Conservation (phyloP, 2,888 invertebrate species). For the Meliscaeva auricollis region DNA sequence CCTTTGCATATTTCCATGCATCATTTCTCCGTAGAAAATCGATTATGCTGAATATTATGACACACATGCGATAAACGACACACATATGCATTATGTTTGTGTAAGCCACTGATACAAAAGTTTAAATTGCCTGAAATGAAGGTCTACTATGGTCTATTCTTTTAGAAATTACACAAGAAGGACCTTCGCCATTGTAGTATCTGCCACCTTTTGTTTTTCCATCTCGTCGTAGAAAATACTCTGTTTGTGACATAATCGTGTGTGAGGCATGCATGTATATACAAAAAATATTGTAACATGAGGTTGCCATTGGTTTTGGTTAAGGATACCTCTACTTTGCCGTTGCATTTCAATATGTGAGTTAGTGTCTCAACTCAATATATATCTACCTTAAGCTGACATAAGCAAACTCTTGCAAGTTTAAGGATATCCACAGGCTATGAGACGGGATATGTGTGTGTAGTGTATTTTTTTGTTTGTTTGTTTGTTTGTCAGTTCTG, state of each 20-base stretch:
- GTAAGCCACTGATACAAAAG: not conserved
- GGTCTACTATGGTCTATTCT: slow-evolving; percentile 2
- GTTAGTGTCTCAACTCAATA: slow-evolving; percentile 24
- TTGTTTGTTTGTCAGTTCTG: slow-evolving; percentile 11
- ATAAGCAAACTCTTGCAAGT: slow-evolving; percentile 55
- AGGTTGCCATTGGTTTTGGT: not conserved
- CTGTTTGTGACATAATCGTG: slow-evolving; percentile 22
- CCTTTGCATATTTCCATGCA: not conserved
- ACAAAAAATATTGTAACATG: slow-evolving; percentile 12
- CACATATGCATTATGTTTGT: not conserved
- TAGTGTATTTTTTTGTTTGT: not conserved
- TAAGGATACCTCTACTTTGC: not conserved
- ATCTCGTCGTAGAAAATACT: not conserved
- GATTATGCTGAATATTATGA: slow-evolving; percentile 11
- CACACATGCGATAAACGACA: not conserved
- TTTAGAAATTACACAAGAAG: slow-evolving; percentile 14
- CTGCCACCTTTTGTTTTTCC: slow-evolving; percentile 16
- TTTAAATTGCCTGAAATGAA: not conserved
- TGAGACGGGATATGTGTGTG: not conserved
- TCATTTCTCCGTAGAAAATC: slow-evolving; percentile 19
- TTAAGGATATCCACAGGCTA: slow-evolving; percentile 61
- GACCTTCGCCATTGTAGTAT: slow-evolving; percentile 22
- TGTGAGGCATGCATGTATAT: slow-evolving; percentile 9
- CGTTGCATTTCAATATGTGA: slow-evolving; percentile 47
- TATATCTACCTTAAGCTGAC: slow-evolving; percentile 51